Percentiles rank a stretch among this genome's conserved stretches.
Evolutionary conservation across 2,888 invertebrate genomes (phyloP).

Genomic region (Eristalinus aeneus): DNA sequence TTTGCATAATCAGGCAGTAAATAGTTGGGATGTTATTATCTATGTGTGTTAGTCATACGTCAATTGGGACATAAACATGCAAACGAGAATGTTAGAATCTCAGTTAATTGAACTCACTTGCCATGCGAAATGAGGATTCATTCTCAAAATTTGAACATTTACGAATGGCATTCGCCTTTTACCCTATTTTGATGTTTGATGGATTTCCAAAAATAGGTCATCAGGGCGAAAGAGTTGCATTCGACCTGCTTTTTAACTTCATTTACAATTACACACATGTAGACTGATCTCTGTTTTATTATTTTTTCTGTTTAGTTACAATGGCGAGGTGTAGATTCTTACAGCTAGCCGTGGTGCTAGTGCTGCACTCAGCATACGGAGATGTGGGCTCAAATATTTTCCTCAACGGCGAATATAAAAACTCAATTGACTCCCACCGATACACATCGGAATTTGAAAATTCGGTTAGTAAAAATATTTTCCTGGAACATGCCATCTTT

Average conservation of each 20-base stretch:
- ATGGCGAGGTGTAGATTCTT: slow-evolving; percentile 63
- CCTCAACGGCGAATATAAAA: slow-evolving; percentile 78
- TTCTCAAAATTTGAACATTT: background rate
- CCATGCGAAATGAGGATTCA: background rate
- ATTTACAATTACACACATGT: background rate
- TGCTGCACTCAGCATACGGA: slow-evolving; percentile 56
- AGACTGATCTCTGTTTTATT: background rate
- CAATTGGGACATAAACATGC: background rate
- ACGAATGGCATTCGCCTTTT: background rate
- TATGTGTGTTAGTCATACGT: background rate
- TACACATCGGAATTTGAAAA: slow-evolving; percentile 73
- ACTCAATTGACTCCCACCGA: slow-evolving; percentile 73
- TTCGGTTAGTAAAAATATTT: slow-evolving; percentile 76
- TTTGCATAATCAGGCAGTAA: background rate
- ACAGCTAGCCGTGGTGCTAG: slow-evolving; percentile 61
- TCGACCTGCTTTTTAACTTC: background rate
- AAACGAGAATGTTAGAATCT: background rate
- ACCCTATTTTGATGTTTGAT: background rate
- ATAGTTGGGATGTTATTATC: slow-evolving; percentile 1
- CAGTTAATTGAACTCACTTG: slow-evolving; percentile 3
- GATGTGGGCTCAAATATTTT: slow-evolving; percentile 77
- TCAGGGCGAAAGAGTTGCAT: background rate
- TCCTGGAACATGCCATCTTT: slow-evolving; percentile 77
- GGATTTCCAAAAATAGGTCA: slow-evolving; percentile 34
- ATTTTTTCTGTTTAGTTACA: slow-evolving; percentile 30